Evolutionary conservation across 2,888 invertebrate species (phyloP), one percentile per base, ranked within the genome.

Genomic region (Chrysolina americana): DNA sequence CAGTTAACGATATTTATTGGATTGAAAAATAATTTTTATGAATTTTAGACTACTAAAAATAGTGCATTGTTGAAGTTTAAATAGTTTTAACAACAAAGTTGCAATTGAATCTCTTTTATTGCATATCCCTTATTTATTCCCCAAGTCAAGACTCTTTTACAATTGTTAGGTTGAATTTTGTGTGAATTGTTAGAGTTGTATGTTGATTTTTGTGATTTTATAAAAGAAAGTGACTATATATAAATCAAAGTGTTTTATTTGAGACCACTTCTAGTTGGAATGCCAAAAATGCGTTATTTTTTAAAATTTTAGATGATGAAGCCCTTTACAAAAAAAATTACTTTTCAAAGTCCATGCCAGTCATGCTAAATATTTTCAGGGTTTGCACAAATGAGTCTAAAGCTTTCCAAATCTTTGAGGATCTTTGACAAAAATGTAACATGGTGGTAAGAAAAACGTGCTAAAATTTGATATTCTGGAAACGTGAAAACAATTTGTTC

Each of bases 191-290:
- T 87, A 87, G 83, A 85, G 82, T 83, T 86, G 86, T 86, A 87
- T 86, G 88, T 88, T 88, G 87, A 87, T 83, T 86, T 87, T 87
- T 87, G 87, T 86, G 87, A 87, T 88, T 88, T 87, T 87, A 87
- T 87, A 88, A 85, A 86, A 85, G 77, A 76, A 79, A 80, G 21
- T 56, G 53, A 71, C 70, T 71, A 68, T 64, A 75, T 71, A 71
- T 41, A 48, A 70, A 19, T 68, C 19, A 41, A 44, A 47, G 41
- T 56, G 66, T 75, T 75, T 75, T 28, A 75, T 75, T 75, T 65
- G 5, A 41, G 8, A 63, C 17, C 15, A 21, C 11, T 28, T 8
- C 19, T 17, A 19, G 17, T 19, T 59, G 19, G 41, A 36, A 8
- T 36, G 3, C 36, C 3, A 6, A 8, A 36, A 36, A 36, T 4